Percentiles rank a stretch among this genome's conserved stretches.
Evolutionary conservation across 2,113 vertebrate species (phyloP).

Genomic region (Leptobrachium leishanense): DNA sequence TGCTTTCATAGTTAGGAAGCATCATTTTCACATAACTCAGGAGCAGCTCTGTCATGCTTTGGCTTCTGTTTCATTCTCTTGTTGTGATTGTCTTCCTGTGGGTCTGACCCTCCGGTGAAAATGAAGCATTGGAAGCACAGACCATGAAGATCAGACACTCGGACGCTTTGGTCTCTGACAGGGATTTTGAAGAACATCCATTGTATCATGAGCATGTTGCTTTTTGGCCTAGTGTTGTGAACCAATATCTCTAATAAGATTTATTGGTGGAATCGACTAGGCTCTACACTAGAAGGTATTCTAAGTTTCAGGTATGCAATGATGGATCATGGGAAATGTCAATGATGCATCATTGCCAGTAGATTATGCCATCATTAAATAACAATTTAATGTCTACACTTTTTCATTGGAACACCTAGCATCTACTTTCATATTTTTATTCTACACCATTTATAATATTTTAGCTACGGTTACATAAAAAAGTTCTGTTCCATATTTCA

Average conservation of each 20-base stretch:
- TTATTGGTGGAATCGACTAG: constrained; percentile 32
- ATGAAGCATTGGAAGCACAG: not conserved
- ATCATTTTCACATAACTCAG: not conserved
- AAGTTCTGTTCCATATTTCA: too few relatives aligned
- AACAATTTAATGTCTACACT: too few relatives aligned
- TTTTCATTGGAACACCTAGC: too few relatives aligned
- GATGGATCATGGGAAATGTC: constrained; percentile 51
- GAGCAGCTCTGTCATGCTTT: constrained; percentile 14
- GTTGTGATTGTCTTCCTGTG: constrained; percentile 3
- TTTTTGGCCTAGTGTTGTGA: constrained; percentile 20
- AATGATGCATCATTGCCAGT: constrained; percentile 59
- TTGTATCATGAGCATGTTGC: constrained; percentile 28
- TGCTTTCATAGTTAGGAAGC: not conserved
- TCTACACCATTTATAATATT: too few relatives aligned
- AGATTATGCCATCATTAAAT: constrained; percentile 59
- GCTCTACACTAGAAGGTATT: constrained; percentile 56
- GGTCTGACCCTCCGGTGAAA: not conserved
- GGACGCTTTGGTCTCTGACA: not conserved
- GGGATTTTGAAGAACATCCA: constrained; percentile 52
- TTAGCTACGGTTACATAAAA: too few relatives aligned
- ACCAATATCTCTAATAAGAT: constrained; percentile 10
- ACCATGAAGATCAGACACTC: constrained; percentile 16
- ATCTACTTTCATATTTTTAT: too few relatives aligned
- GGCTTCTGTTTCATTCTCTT: constrained; percentile 13
- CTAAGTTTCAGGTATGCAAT: constrained; percentile 53